Percentiles rank a stretch among this genome's conserved stretches.
Evolutionary conservation across 37 sponge, comb jelly and placozoan species (phyloP).

Genomic region (Theonella swinhoei): DNA sequence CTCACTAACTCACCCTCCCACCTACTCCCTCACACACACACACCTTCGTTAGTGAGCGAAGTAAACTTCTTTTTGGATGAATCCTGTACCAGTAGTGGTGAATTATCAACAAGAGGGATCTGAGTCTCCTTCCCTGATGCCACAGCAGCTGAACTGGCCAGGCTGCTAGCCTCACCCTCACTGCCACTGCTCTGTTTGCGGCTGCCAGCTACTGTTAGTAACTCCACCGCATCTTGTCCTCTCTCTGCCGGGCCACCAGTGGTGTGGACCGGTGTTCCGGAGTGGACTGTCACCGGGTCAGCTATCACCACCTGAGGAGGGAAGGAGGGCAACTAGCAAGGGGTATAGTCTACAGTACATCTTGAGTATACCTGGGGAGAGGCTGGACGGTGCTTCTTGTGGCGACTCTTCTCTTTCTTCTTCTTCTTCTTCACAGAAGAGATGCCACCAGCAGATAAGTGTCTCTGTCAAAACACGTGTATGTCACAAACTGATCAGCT

Average conservation of each 20-base stretch:
- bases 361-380: not conserved
- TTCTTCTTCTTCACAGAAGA: constrained; percentile 23
- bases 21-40: not conserved
- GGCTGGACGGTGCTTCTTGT: not conserved
- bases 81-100: constrained; percentile 24
- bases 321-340: too few relatives aligned
- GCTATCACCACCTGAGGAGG: too few relatives aligned
- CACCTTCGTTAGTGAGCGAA: constrained; percentile 58
- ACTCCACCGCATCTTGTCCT: not conserved
- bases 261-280: not conserved
- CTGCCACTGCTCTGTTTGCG: not conserved
- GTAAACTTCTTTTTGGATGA: constrained; percentile 40
- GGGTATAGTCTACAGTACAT: too few relatives aligned
- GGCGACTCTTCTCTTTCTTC: not conserved
- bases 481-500: too few relatives aligned
- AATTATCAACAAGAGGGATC: constrained; percentile 44
- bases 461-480: too few relatives aligned
- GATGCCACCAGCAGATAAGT: not conserved
- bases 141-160: not conserved
- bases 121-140: not conserved
- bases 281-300: not conserved
- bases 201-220: not conserved
- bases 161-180: not conserved
- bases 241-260: not conserved
- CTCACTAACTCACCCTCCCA: not conserved